Evolutionary conservation across 2,888 invertebrate species (phyloP), one percentile per base, ranked within the genome.

Genomic region (Temnothorax ravouxi): DNA sequence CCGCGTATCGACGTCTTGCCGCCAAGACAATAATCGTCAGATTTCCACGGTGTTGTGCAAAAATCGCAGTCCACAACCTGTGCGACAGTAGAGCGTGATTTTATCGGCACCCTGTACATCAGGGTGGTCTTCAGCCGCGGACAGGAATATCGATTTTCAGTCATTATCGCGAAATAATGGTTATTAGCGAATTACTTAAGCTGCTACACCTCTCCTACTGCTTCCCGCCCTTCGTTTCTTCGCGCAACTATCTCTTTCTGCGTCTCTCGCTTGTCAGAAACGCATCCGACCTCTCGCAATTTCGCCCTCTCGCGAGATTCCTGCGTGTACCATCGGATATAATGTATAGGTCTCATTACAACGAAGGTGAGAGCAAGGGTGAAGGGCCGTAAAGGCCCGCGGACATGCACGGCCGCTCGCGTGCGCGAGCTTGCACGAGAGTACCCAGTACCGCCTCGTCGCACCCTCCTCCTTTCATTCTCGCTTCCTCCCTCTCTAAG

Each of bases 161-260:
- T 75, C 61, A 71, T 84, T 74, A 86, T 76, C 72, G 66, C 15
- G 15, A 62, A 71, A 86, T 76, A 64, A 84, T n/a, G 54, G 8
- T 81, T 59, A 64, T 81, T 66, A 81, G 84, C 86, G 83, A 84
- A 87, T 85, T 86, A 84, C 81, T 86, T 84, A 79, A 86, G 77
- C 75, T 76, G 9, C 13, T 52, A 18, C 6, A 18, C 6, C 61
- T 44, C 50, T 64, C 74, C 62, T 77, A 64, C 52, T 47, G 64
- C 75, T 38, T 34, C 6, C 34, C 81, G 50, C 9, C 13, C 2
- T n/a, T 50, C 25, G 52, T 50, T 44, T 11, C 47, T 38, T 66
- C 56, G 15, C 13, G 47, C 50, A 34, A 56, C 44, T 8, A 29
- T n/a, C n/a, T 44, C 59, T 38, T 38, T 47, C n/a, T 5, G 44